Evolutionary conservation across 2,888 invertebrate genomes (phyloP).

Genomic region (Liopterus haemorrhoidalis): DNA sequence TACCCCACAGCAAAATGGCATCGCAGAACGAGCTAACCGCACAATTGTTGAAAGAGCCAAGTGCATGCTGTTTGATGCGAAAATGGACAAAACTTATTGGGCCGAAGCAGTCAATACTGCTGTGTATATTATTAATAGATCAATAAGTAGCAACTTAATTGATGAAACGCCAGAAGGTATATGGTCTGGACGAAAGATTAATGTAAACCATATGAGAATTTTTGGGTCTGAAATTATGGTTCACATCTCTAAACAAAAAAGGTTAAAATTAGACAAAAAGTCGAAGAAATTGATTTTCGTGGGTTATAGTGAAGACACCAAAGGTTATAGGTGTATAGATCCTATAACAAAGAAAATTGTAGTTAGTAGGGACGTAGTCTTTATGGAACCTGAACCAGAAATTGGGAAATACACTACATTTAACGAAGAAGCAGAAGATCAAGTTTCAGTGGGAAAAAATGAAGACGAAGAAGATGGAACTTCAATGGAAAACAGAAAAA

Average conservation of each 20-base stretch:
- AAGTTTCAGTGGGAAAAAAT: slow-evolving; percentile 4
- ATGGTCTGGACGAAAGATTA: slow-evolving; percentile 26
- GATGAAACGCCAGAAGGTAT: slow-evolving; percentile 28
- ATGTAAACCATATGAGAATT: slow-evolving; percentile 25
- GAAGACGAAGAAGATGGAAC: slow-evolving; percentile 19
- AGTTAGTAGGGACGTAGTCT: slow-evolving; percentile 10
- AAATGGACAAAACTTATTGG: slow-evolving; percentile 32
- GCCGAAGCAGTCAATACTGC: slow-evolving; percentile 34
- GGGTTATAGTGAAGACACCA: slow-evolving; percentile 29
- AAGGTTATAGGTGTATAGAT: slow-evolving; percentile 26
- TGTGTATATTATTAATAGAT: slow-evolving; percentile 27
- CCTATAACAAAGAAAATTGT: slow-evolving; percentile 16
- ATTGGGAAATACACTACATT: not conserved
- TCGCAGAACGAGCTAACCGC: slow-evolving; percentile 34
- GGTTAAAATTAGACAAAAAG: slow-evolving; percentile 28
- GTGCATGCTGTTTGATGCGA: slow-evolving; percentile 32
- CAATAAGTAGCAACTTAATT: slow-evolving; percentile 21
- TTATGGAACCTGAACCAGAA: slow-evolving; percentile 6
- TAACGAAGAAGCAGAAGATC: not conserved
- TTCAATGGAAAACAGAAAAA: slow-evolving; percentile 12
- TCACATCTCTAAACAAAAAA: slow-evolving; percentile 27
- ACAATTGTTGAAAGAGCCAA: slow-evolving; percentile 33
- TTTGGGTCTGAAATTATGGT: slow-evolving; percentile 30
- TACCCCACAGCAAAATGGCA: slow-evolving; percentile 39
- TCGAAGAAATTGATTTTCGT: slow-evolving; percentile 25